A percentile compares a stretch with the other conserved stretches of the same genome.
Conservation (phyloP, 2,888 invertebrate species). For the Ceratothoa steindachneri region DNA sequence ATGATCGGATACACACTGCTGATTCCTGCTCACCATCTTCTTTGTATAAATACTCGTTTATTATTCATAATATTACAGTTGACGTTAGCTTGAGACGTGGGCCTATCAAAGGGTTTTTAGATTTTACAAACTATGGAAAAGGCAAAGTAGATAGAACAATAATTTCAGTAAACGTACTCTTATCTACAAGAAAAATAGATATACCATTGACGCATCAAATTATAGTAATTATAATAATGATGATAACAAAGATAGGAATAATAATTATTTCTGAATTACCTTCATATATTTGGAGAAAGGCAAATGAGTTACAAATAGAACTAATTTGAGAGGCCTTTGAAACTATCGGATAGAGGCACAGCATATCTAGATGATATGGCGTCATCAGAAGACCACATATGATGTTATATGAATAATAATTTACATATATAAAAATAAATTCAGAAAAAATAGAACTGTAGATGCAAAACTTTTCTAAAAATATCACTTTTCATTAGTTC, state of each 20-base stretch:
- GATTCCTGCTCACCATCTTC: too few species aligned
- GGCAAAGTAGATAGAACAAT: background rate
- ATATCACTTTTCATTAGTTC: background rate
- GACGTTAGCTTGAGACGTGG: too few species aligned
- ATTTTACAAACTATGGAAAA: background rate
- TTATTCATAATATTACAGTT: too few species aligned
- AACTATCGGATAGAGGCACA: background rate
- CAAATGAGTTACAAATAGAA: background rate
- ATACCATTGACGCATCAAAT: background rate
- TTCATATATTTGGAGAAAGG: background rate
- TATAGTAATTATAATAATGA: background rate
- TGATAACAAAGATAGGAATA: background rate
- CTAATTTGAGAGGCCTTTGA: background rate
- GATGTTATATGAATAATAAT: background rate
- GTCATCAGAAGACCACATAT: background rate
- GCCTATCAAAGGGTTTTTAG: background rate
- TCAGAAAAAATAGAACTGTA: background rate
- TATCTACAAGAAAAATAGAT: background rate
- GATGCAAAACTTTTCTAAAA: background rate
- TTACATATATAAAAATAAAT: background rate
- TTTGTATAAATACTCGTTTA: too few species aligned
- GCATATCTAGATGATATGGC: background rate
- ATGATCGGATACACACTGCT: too few species aligned
- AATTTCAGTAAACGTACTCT: background rate
- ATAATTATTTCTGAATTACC: background rate